Evolutionary conservation across 2,888 invertebrate species (phyloP), one percentile per base, ranked within the genome.

Genomic region (Drosophila aldrichi): DNA sequence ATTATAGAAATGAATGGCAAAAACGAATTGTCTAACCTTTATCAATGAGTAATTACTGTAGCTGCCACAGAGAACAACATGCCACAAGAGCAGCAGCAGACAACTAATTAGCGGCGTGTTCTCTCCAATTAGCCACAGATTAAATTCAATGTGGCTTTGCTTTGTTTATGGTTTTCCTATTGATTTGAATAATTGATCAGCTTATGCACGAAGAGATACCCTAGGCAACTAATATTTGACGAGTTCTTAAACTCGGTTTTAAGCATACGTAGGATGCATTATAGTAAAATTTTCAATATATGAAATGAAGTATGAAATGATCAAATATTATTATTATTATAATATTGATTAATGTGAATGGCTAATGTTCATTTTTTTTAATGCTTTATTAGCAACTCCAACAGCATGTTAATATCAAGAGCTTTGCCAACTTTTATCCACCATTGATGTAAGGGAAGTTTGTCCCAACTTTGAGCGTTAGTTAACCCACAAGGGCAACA

Each of bases 41-140:
- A 71, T 55, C 54, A 54, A 44, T 65, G 63, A 70, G 44, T 74
- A 70, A 77, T 67, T 55, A 32, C 29, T 43, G 36, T 49, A 38
- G 67, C 54, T 59, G 59, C 57, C 41, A 48, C 46, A 62, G 38
- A 61, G 6, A 49, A 62, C 61, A 54, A 49, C 78, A 76, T 75
- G 57, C 70, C 9, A 51, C 48, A 62, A 46, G 20, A 49, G 16
- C 22, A 29, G 12, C 49, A 32, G 6, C 52, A 36, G 20, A 8
- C 41, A 25, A 34, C 75, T 87, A 82, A 84, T 84, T 87, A 80
- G 63, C 43, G 51, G 51, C 57, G 67, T 84, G 82, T 76, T 76
- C 65, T 59, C 55, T 51, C 63, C 66, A 84, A 87, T 84, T 80
- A 70, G 67, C 49, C 68, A 65, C 64, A 67, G 79, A 86, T 86